Evolutionary conservation across 2,113 vertebrate genomes (phyloP).

Genomic region (Leucoraja erinaceus): DNA sequence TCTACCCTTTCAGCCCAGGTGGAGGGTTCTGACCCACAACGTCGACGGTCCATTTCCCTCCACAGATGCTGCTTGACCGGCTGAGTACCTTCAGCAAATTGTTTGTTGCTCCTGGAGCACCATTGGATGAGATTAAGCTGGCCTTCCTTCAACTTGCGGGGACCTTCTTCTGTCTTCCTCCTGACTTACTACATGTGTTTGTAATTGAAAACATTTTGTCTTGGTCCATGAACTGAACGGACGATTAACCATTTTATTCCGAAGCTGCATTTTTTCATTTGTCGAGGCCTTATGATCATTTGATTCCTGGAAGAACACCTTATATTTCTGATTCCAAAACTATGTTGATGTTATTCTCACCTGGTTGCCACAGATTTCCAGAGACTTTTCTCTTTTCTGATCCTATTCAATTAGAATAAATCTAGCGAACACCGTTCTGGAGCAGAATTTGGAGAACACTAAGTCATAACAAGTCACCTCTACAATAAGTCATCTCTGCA

Average conservation of each 20-base stretch:
- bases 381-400: not conserved
- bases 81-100: too few species aligned
- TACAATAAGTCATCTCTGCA: not conserved
- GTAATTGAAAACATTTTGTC: not conserved
- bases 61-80: too few species aligned
- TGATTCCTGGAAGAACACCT: not conserved
- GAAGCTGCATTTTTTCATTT: not conserved
- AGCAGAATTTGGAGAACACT: not conserved
- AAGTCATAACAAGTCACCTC: not conserved
- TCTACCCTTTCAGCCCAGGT: too few species aligned
- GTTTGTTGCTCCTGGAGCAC: too few species aligned
- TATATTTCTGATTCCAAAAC: not conserved
- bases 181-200: not conserved
- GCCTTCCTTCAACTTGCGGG: not conserved
- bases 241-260: not conserved
- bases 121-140: not conserved
- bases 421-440: not conserved
- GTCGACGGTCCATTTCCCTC: too few species aligned
- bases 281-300: not conserved
- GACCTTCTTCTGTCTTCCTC: not conserved
- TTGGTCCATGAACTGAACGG: not conserved
- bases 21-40: too few species aligned
- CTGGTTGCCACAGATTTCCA: not conserved
- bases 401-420: not conserved
- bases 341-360: not conserved